Evolutionary conservation across 2,797 vertebrate species (phyloP), one percentile per base, ranked within the genome.

Genomic region (Phrynocephalus guinanensis): DNA sequence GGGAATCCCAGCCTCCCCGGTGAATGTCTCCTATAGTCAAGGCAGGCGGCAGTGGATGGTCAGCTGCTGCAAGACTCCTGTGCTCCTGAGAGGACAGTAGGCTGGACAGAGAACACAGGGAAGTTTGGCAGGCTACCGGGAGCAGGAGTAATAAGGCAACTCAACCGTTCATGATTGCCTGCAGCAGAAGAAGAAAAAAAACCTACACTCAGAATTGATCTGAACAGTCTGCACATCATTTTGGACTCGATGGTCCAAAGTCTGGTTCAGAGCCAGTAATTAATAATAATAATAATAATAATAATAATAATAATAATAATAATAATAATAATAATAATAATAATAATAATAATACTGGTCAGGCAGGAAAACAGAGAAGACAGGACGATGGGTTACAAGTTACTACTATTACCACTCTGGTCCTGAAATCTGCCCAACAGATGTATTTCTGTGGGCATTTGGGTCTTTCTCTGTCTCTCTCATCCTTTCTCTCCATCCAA

Each of bases 1-100:
- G 50, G 79, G 85, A 80, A 82, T 73, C 88, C 48, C 90, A 80
- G 82, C 72, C 86, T 90, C 88, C 30, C 76, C 82, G 56, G 9
- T 6, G 44, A 86, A 86, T 66, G 44, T 13, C 71, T 82, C 79
- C 86, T 48, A 82, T 33, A 88, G 80, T 60, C 80, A 83, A 80
- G 11, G 28, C 24, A 60, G 70, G 71, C 48, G 84, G 67, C 83
- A 68, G 38, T 13, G 52, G 66, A 72, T 20, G 60, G 60, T 63
- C 22, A n/a, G 77, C 70, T 81, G 78, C 50, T 67, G 33, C 6
- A 85, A 81, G 60, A 44, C 18, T 80, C 75, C 60, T 60, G 76
- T 56, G 70, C 71, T 88, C 60, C 24, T 7, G 18, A 6, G 1
- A 20, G 81, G 67, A 87, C 6, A n/a, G 30, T 7, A 9, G 30